phyloP scores from a whole-genome alignment of 1,140 invertebrate genomes.

The Drosophila gunungcola region DNA sequence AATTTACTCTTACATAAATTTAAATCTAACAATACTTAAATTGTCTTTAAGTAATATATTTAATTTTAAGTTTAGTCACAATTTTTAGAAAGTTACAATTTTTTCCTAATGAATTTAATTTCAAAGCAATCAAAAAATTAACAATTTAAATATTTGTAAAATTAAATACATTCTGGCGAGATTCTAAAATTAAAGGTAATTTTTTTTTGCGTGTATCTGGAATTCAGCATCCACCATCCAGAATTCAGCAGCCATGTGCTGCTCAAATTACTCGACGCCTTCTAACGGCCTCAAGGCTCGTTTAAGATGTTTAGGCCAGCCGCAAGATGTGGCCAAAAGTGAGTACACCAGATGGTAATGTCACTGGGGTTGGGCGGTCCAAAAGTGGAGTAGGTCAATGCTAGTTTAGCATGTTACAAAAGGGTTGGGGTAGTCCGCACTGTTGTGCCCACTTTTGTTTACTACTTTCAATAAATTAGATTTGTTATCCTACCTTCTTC shows the following conservation, averaged over 20 bases:
- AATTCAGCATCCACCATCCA: not conserved
- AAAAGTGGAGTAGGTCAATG: not conserved
- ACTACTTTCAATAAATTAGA: too few species aligned
- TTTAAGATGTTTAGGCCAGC: conserved; percentile 36
- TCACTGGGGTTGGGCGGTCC: not conserved
- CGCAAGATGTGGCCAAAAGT: conserved; percentile 40
- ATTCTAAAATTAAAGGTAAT: too few species aligned
- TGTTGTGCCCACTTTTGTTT: not conserved
- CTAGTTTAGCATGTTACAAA: not conserved
- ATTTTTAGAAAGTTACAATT: too few species aligned
- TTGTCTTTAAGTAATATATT: too few species aligned
- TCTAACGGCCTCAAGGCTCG: conserved; percentile 39
- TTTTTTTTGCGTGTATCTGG: not conserved
- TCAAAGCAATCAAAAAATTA: too few species aligned
- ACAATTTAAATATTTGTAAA: not conserved
- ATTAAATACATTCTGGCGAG: too few species aligned
- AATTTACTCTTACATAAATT: not conserved
- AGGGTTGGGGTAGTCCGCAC: not conserved
- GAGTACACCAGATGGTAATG: conserved; percentile 25
- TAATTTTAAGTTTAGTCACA: too few species aligned
- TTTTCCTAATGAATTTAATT: too few species aligned
- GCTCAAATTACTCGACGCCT: conserved; percentile 35
- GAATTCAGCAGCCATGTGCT: conserved; percentile 34
- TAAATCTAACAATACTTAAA: too few species aligned
- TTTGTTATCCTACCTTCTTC: too few species aligned